Base-by-base conservation (phyloP, 2,888 invertebrate species). In the Leucoma salicis region DNA sequence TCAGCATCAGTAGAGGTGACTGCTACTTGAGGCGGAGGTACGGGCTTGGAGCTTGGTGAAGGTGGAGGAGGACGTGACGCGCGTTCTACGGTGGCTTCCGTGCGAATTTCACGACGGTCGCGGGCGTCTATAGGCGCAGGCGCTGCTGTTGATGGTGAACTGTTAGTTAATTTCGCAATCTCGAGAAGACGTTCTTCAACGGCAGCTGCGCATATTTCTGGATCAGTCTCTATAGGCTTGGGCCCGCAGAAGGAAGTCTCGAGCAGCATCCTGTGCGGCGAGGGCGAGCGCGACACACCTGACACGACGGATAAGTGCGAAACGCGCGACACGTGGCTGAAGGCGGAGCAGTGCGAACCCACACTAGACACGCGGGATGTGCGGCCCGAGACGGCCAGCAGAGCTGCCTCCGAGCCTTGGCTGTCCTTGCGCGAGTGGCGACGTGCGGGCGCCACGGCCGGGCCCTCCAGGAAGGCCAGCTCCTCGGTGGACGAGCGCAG, bases 171-270 rank as follows among this genome's bases (percentile, higher is more conserved):
- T 41, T 84, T 81, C 0, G 82, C 84, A 12, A 87, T 80, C 50
- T 90, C 90, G 14, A 85, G 80, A 13, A 83, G 71, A 33, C 83
- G 81, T 49, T 82, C 84, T 48, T 83, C 86, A 29, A 83, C 88
- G 2, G 79, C 91, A 35, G 88, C 91, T 1, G 82, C 80, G 46
- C 85, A 83, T 14, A 72, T 82, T 60, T 88, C 88, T 35, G 81
- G 92, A 73, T 89, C 90, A 14, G 77, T 86, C 46, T 92, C 82
- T 39, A 91, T 91, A 0, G 95, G 94, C 68, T 95, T 96, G 35
- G 94, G 94, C 0, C 97, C 97, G 78, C 96, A 97, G 77, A 97
- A 97, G 0, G 96, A 96, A 0, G 97, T 97, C 83, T 97, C 97
- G 44, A 97, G 90, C 40, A 96, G 90, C 93, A 96, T 96, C 78